phyloP scores from a whole-genome alignment of 2,797 vertebrate species.

The Tamandua tetradactyla region DNA sequence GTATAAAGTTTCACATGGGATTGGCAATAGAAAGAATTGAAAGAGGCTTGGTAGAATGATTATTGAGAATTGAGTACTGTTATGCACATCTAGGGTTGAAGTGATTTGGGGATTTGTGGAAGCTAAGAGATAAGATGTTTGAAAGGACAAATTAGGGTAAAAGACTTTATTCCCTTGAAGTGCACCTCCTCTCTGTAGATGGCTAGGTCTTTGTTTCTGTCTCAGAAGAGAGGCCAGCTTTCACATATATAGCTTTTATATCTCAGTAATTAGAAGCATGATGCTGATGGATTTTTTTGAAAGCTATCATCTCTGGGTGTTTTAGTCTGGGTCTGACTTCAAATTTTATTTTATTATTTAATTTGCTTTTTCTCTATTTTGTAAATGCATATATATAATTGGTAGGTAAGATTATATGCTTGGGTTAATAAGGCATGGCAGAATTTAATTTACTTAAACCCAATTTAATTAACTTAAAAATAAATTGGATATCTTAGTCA shows the following conservation, averaged over 20 bases:
- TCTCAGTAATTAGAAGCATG: not conserved
- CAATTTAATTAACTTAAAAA: slow-evolving; percentile 14
- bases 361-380: slow-evolving; percentile 42
- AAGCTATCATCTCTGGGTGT: not conserved
- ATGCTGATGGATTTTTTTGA: not conserved
- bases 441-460: no score
- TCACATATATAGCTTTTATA: not conserved
- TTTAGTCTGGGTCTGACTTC: not conserved
- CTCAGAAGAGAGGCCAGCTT: not conserved
- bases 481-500: not conserved
- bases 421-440: not conserved
- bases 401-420: not conserved
- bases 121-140: not conserved
- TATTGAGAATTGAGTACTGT: not conserved
- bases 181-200: not conserved
- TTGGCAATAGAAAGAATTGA: not conserved
- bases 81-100: not conserved
- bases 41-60: not conserved
- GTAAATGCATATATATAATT: not conserved
- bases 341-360: slow-evolving; percentile 47
- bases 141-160: not conserved
- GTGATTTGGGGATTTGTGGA: not conserved
- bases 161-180: not conserved
- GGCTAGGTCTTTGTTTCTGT: not conserved
- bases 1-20: not conserved